Evolutionary conservation across 2,113 vertebrate genomes (phyloP), one percentile per base, ranked within the genome.

Genomic region (Sorex fumeus): DNA sequence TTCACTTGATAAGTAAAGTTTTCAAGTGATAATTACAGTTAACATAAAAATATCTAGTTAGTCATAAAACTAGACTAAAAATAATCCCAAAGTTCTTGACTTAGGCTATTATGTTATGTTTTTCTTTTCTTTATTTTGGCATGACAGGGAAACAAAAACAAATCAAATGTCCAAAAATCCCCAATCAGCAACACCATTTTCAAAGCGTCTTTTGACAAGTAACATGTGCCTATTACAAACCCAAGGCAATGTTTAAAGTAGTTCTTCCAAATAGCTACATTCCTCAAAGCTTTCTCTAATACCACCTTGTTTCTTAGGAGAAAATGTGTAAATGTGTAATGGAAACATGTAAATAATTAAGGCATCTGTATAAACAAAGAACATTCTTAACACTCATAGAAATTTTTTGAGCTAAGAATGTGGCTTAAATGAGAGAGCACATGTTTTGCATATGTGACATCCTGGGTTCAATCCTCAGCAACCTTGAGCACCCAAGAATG

Each of bases 151-250:
- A 94, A 95, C 8, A 64, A 87, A 94, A 93, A 96, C 47, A 92
- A 90, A 86, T 91, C 62, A 80, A 89, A 93, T 70, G 92, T 87
- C 70, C 60, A 64, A 47, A 84, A 90, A 80, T 83, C 21, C 3
- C 9, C n/a, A 79, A 62, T 82, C 13, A 40, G 50, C 32, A 90
- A 72, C 45, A 93, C 6, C 67, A 36, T 19, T 91, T 94, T 72
- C 86, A 93, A 85, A 85, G 70, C 90, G 50, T 92, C 53, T 94
- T 94, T 90, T 93, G 93, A 94, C 70, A 90, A 95, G 71, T 79
- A 94, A 74, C 57, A 92, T 81, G 66, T 84, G 60, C 21, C 53
- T 67, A 80, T 76, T 95, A 69, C 47, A 79, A 91, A 90, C 11
- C 23, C 75, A 79, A 88, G 94, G 40, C 47, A 93, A 50, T 23